Evolutionary conservation across 2,113 vertebrate genomes (phyloP), one percentile per base, ranked within the genome.

Genomic region (Columba livia): DNA sequence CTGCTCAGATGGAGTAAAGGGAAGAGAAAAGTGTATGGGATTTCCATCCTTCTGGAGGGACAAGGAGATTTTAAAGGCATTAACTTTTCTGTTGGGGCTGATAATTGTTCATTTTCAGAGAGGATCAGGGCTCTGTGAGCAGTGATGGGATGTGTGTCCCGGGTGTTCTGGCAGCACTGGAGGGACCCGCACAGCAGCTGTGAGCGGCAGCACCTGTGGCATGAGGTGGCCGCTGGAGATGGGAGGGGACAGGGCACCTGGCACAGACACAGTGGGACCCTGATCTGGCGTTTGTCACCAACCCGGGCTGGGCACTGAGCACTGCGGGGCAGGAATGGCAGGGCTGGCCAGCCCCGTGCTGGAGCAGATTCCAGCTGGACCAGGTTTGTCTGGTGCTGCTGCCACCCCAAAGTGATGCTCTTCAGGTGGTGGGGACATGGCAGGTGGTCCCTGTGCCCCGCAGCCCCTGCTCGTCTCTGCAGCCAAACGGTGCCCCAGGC

Each of bases 1-100:
- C 86, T 79, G 67, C 90, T 79, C 42, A 64, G 69, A 80, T 85
- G 96, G 96, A 97, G 96, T 96, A 96, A 75, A 89, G 85, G 88
- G 19, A 80, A 91, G 96, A 2, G 83, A 92, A 90, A 87, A 97
- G 85, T 53, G 26, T 40, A 36, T 26, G 91, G 94, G 97, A 93
- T 97, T 97, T 89, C 95, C 81, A 9, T 0, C 71, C 6, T 4
- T 92, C 96, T 69, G 2, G 90, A 74, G 96, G 94, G 94, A 97
- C 58, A 0, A 90, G 77, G 53, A 80, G 92, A 86, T 94, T 95
- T 62, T 90, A 90, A 83, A 60, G 88, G 94, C n/a, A 95, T 97
- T 97, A 97, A 93, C 93, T 91, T 85, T 84, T 83, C 93, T 7
- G 38, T 85, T 94, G 66, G 66, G 78, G 85, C 80, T 89, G 92